Conservation (phyloP, 1,140 invertebrate genomes). For the Drosophila ogumai region DNA sequence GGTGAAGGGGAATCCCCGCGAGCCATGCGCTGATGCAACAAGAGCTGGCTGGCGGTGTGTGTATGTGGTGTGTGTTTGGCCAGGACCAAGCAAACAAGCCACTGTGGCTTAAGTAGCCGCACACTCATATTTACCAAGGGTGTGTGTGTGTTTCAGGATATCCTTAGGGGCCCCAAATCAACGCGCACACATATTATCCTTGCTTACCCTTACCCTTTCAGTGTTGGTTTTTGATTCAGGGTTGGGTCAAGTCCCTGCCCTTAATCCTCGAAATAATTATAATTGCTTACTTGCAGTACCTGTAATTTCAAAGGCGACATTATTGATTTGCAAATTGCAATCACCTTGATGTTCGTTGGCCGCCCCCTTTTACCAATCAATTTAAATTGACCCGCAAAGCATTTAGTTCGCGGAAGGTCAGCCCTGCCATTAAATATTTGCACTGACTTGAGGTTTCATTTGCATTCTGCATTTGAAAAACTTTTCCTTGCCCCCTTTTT, state of each 20-base stretch:
- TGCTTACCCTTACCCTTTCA: conserved; percentile 14
- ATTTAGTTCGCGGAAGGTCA: conserved; percentile 27
- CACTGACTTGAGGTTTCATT: conserved; percentile 11
- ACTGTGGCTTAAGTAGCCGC: conserved; percentile 64
- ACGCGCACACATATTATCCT: conserved; percentile 18
- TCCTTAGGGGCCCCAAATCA: conserved; percentile 17
- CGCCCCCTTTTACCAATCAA: conserved; percentile 17
- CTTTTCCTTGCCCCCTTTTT: neutral
- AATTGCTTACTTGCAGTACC: conserved; percentile 14
- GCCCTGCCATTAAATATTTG: conserved; percentile 18
- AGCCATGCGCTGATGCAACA: conserved; percentile 77
- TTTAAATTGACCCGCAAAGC: conserved; percentile 17
- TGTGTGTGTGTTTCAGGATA: conserved; percentile 12
- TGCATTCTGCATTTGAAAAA: neutral
- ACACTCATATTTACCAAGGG: conserved; percentile 29
- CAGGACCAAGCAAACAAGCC: conserved; percentile 64
- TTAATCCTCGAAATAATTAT: conserved; percentile 6
- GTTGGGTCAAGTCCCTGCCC: conserved; percentile 1
- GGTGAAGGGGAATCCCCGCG: conserved; percentile 51
- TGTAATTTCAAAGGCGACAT: conserved; percentile 7
- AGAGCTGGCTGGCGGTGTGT: conserved; percentile 37
- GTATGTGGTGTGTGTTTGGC: conserved; percentile 26
- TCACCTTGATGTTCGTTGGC: conserved; percentile 23
- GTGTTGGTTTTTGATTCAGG: conserved; percentile 3
- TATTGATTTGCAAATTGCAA: conserved; percentile 24